Percentiles rank a stretch among this genome's conserved stretches.
These are phyloP conservation scores for Zelleria hepariella DNA, from an alignment of 2,888 invertebrate genomes.

Conservation along the genomic window DNA sequence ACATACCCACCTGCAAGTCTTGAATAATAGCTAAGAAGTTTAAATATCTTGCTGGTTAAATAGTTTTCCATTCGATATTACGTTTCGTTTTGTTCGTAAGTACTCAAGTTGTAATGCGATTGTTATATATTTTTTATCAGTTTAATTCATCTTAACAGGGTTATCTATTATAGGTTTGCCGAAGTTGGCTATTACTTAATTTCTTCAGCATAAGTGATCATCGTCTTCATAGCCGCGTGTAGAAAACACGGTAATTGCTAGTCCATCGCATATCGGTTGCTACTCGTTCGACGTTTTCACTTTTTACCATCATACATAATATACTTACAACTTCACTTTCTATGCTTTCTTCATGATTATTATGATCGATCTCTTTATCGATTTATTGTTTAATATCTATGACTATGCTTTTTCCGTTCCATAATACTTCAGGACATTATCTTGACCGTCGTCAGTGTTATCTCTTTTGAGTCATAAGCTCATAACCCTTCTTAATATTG, in stretches of 20 bases:
- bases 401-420: neutral
- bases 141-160: too few species aligned
- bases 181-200: neutral
- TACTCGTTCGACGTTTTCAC: conserved; percentile 14
- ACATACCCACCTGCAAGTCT: too few species aligned
- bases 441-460: too few species aligned
- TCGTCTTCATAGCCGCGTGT: neutral
- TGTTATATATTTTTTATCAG: too few species aligned
- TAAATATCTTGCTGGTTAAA: too few species aligned
- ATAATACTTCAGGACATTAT: neutral
- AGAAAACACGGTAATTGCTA: neutral
- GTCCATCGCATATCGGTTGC: neutral
- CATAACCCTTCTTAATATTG: neutral
- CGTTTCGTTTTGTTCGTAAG: too few species aligned
- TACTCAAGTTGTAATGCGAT: too few species aligned
- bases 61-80: too few species aligned
- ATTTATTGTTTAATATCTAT: neutral
- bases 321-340: conserved; percentile 13
- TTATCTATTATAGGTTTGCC: too few species aligned
- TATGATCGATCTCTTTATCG: neutral
- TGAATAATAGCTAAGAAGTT: too few species aligned
- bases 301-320: conserved; percentile 35
- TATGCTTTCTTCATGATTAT: conserved; percentile 2
- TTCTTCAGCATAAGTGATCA: neutral
- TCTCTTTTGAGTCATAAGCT: too few species aligned